A percentile compares a stretch with the other conserved stretches of the same genome.
phyloP scores from a whole-genome alignment of 2,113 vertebrate genomes.

The Hippocampus zosterae region DNA sequence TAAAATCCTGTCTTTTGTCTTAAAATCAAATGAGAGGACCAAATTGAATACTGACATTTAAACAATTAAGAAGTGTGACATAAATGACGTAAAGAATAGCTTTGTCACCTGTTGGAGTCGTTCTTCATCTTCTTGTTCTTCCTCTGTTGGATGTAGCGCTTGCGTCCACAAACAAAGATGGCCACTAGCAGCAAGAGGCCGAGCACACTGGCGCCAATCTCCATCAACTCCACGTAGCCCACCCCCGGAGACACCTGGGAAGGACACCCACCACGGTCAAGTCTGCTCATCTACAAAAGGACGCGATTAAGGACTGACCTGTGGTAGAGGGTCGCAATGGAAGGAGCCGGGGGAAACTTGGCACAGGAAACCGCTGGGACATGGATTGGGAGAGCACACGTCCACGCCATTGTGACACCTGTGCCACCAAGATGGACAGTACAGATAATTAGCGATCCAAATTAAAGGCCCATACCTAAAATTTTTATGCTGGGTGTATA shows the following conservation, averaged over 20 bases:
- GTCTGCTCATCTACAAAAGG: too few relatives aligned
- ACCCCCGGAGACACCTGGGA: slow-evolving; percentile 32
- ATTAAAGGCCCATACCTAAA: too few relatives aligned
- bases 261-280: not conserved
- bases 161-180: slow-evolving; percentile 67
- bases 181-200: slow-evolving; percentile 62
- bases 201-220: slow-evolving; percentile 67
- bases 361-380: slow-evolving; percentile 70
- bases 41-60: not conserved
- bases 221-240: slow-evolving; percentile 73
- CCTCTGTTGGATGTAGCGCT: slow-evolving; percentile 75
- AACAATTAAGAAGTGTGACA: not conserved
- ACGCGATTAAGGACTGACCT: slow-evolving; percentile 32
- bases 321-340: slow-evolving; percentile 62
- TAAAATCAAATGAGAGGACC: not conserved
- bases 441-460: not conserved
- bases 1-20: not conserved
- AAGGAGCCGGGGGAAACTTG: slow-evolving; percentile 57
- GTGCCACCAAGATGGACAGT: not conserved
- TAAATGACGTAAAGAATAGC: too few relatives aligned
- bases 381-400: slow-evolving; percentile 74
- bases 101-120: slow-evolving; percentile 79
- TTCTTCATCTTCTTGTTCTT: slow-evolving; percentile 82
- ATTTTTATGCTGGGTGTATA: too few relatives aligned
- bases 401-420: slow-evolving; percentile 78